Percentiles rank a stretch among this genome's conserved stretches.
These are phyloP conservation scores for Sminthurinus signatus DNA, from an alignment of 1,140 invertebrate genomes.

Conservation along the genomic window DNA sequence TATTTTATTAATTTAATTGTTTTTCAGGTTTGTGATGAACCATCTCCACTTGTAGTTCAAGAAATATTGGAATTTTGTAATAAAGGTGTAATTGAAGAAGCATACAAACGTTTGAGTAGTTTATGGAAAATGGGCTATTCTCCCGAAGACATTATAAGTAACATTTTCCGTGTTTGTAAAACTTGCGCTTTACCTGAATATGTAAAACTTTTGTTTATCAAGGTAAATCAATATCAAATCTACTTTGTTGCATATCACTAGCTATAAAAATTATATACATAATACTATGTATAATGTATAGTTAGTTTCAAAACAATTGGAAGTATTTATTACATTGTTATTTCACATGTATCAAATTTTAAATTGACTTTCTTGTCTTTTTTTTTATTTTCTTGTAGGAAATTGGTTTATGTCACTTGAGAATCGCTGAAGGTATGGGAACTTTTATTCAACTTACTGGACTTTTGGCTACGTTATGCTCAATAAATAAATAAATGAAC, in stretches of 20 bases:
- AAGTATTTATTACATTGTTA: no score
- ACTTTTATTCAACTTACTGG: slow-evolving; percentile 85
- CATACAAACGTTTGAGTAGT: slow-evolving; percentile 79
- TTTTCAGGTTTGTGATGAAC: slow-evolving; percentile 91
- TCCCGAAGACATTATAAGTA: slow-evolving; percentile 90
- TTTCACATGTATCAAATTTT: no score
- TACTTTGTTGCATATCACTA: slow-evolving; percentile 20
- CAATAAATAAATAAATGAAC: slow-evolving; percentile 3
- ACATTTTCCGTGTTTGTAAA: slow-evolving; percentile 90
- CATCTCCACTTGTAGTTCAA: slow-evolving; percentile 88
- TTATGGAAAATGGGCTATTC: slow-evolving; percentile 92
- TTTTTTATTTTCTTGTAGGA: slow-evolving; percentile 57
- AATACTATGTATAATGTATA: neutral
- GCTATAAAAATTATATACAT: slow-evolving; percentile 16
- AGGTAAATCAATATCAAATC: slow-evolving; percentile 50
- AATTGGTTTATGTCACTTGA: slow-evolving; percentile 86
- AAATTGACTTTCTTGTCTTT: no score
- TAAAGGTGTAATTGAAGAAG: slow-evolving; percentile 73
- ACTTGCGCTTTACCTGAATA: slow-evolving; percentile 71
- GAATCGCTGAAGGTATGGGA: slow-evolving; percentile 79
- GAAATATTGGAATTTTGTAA: slow-evolving; percentile 84
- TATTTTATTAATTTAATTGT: neutral
- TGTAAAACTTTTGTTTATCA: slow-evolving; percentile 79
- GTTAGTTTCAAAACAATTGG: no score
- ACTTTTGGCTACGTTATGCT: slow-evolving; percentile 65